Evolutionary conservation across 2,113 vertebrate species (phyloP).

Genomic region (Leptodactylus fuscus): DNA sequence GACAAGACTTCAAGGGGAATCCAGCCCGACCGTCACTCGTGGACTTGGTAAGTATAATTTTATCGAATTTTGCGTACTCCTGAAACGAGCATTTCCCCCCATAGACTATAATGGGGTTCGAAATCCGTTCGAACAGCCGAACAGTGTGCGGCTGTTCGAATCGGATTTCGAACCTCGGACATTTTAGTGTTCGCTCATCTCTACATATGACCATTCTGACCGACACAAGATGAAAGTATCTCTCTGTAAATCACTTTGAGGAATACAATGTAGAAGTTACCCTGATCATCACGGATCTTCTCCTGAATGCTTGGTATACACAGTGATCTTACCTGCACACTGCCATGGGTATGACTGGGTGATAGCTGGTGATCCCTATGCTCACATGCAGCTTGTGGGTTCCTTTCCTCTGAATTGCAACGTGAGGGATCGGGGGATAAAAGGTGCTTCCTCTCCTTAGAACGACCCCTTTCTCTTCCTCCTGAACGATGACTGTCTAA

Average conservation of each 20-base stretch:
- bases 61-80: too few species aligned
- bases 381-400: slow-evolving; percentile 77
- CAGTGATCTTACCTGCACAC: slow-evolving; percentile 36
- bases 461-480: slow-evolving; percentile 89
- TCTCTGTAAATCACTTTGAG: not conserved
- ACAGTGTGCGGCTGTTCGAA: too few species aligned
- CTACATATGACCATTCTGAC: not conserved
- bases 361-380: slow-evolving; percentile 81
- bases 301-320: not conserved
- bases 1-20: too few species aligned
- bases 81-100: too few species aligned
- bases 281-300: not conserved
- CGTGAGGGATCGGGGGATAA: slow-evolving; percentile 94
- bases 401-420: slow-evolving; percentile 94
- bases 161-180: too few species aligned
- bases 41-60: too few species aligned
- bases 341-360: slow-evolving; percentile 48
- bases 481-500: slow-evolving; percentile 82
- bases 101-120: too few species aligned
- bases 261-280: not conserved
- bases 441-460: slow-evolving; percentile 94
- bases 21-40: too few species aligned
- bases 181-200: too few species aligned
- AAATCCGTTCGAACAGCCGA: too few species aligned
- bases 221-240: not conserved